Base-by-base conservation (phyloP, 2,888 invertebrate species). In the Chouioia cunea region DNA sequence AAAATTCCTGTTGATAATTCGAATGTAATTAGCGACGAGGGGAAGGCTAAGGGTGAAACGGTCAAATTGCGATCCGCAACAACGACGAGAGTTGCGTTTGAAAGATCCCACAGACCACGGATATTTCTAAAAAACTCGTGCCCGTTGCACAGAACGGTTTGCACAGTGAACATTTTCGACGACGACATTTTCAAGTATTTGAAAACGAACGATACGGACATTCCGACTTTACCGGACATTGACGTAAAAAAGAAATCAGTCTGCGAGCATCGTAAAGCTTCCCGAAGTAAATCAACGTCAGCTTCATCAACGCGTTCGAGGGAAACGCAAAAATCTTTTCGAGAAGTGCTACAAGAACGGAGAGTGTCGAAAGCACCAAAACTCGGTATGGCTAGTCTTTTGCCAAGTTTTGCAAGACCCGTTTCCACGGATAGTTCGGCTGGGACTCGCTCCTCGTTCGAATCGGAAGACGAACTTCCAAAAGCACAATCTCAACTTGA, bases 151-250 rank as follows among this genome's bases (percentile, higher is more conserved):
- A 74, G 67, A 73, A 68, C 73, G 27, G 68, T 67, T 14, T 54
- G 63, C 0, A 50, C 67, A 2, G 44, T 65, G 1, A 70, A 70
- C 68, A 75, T 77, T 46, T 76, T 76, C 46, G 74, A 76, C 53
- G 75, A 77, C 16, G 70, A 77, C 53, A 74, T 76, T 22, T 68
- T 73, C 16, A 69, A 71, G 44, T 74, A 73, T 59, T 65, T 77
- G 23, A 53, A 43, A 54, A 64, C 27, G 18, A 16, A 2, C 22
- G 2, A 44, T 46, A 44, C 54, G 44, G 8, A 47, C 1, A 20
- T 65, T 4, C 52, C 46, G 6, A 52, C 52, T 8, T 43, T 68
- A 14, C 74, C 75, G n/a, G 52, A 4, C 44, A 15, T 70, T 4
- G 14, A 4, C 4, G 70, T 54, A 65, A 43, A 56, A 64, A 63